Percentiles rank a stretch among this genome's conserved stretches.
Evolutionary conservation across 2,113 vertebrate species (phyloP).

Genomic region (Notothenia rossii): DNA sequence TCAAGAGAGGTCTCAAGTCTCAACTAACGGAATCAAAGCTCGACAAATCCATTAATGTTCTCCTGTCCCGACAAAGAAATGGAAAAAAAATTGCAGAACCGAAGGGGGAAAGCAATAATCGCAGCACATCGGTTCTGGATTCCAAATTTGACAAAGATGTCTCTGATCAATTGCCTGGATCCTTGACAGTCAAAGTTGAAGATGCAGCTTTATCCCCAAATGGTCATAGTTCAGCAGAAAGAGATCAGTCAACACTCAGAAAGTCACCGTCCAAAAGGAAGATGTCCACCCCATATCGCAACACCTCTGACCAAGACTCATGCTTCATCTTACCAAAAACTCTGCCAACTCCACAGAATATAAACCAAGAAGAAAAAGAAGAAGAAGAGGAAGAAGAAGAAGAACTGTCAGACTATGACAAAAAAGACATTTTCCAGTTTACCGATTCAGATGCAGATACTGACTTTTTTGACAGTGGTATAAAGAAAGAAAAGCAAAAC

Average conservation of each 20-base stretch:
- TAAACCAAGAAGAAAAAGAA: conserved; percentile 78
- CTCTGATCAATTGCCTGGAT: conserved; percentile 78
- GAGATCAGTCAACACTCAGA: conserved; percentile 83
- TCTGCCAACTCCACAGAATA: conserved; percentile 79
- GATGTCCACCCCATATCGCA: conserved; percentile 89
- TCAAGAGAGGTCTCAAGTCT: conserved; percentile 88
- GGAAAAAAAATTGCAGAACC: conserved; percentile 81
- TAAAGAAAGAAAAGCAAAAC: conserved; percentile 74
- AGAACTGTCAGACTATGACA: conserved; percentile 46
- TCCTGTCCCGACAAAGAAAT: conserved; percentile 86
- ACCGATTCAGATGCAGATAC: conserved; percentile 48
- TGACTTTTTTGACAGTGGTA: conserved; percentile 58
- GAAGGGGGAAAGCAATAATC: conserved; percentile 83
- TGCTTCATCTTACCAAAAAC: conserved; percentile 92
- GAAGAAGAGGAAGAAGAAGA: conserved; percentile 62
- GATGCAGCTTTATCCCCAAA: conserved; percentile 83
- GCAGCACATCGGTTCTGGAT: conserved; percentile 80
- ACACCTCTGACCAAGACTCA: conserved; percentile 92
- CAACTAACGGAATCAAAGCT: conserved; percentile 87
- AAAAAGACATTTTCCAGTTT: conserved; percentile 66
- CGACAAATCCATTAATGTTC: conserved; percentile 88
- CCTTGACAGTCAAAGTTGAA: conserved; percentile 84
- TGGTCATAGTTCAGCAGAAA: conserved; percentile 80
- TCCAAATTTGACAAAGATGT: conserved; percentile 73
- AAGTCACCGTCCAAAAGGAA: conserved; percentile 84